Evolutionary conservation across 2,888 invertebrate species (phyloP).

Genomic region (Oxytorus armatus): DNA sequence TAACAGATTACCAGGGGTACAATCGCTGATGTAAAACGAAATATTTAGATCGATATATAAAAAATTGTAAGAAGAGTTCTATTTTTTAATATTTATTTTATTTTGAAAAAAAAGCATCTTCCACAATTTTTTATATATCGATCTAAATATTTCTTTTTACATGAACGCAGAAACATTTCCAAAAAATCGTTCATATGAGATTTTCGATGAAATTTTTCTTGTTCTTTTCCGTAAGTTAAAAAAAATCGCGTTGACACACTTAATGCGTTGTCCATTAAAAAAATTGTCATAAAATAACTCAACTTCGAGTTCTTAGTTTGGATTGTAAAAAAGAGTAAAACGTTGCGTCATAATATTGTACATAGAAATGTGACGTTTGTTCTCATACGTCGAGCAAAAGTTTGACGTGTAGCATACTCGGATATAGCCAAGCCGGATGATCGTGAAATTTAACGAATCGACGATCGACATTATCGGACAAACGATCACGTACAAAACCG

Average conservation of each 20-base stretch:
- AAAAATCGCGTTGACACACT: neutral
- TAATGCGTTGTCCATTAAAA: neutral
- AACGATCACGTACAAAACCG: conserved; percentile 25
- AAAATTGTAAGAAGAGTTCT: no score
- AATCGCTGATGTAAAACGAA: no score
- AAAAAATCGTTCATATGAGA: no score
- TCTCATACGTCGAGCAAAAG: neutral
- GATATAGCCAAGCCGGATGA: conserved; percentile 19
- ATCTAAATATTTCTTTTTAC: no score
- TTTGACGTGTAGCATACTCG: no score
- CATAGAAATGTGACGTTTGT: conserved; percentile 18
- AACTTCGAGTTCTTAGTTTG: conserved; percentile 18
- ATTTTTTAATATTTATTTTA: no score
- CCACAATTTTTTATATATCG: no score
- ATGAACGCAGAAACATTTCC: no score
- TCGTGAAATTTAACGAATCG: conserved; percentile 23
- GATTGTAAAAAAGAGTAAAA: conserved; percentile 9
- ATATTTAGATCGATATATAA: no score
- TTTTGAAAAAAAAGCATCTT: no score
- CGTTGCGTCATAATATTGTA: conserved; percentile 20
- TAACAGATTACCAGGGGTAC: no score
- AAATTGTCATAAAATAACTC: conserved; percentile 5
- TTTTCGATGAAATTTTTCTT: no score
- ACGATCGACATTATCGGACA: conserved; percentile 36
- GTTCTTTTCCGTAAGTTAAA: neutral